phyloP scores from a whole-genome alignment of 2,888 invertebrate species.

The Cephus nigrinus region DNA sequence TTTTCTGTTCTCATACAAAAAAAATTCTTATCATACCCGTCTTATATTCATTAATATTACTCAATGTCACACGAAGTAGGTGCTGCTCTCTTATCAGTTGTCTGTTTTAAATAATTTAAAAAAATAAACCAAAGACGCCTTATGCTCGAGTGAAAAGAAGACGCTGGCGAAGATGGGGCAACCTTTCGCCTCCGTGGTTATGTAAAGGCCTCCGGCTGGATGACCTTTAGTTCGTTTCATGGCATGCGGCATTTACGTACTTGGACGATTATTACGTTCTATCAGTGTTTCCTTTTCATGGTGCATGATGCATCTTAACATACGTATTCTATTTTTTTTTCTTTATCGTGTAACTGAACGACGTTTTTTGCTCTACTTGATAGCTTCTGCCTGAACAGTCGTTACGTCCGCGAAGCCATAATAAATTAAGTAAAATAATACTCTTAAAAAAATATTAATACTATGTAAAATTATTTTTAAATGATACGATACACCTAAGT shows the following conservation, averaged over 20 bases:
- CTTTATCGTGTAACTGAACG: background rate
- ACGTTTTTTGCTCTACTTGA: background rate
- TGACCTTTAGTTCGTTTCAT: conserved; percentile 59
- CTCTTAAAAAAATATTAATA: too few relatives aligned
- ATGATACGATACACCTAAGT: too few relatives aligned
- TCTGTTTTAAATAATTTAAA: background rate
- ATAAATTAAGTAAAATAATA: background rate
- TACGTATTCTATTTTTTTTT: conserved; percentile 4
- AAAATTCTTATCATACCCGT: background rate
- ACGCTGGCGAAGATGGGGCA: conserved; percentile 56
- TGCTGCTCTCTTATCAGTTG: background rate
- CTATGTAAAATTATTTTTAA: too few relatives aligned
- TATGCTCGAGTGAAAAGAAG: conserved; percentile 38
- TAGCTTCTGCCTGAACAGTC: background rate
- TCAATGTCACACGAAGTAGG: background rate
- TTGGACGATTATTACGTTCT: conserved; percentile 34
- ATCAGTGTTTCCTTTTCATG: conserved; percentile 35
- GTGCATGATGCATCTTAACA: conserved; percentile 16
- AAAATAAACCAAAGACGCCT: background rate
- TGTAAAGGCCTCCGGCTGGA: conserved; percentile 58
- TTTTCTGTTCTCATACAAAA: background rate
- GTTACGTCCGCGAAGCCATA: background rate
- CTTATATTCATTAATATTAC: background rate
- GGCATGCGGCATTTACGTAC: conserved; percentile 62
- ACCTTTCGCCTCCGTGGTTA: conserved; percentile 61